Evolutionary conservation across 2,888 invertebrate species (phyloP).

Genomic region (Callyntrura sp.): DNA sequence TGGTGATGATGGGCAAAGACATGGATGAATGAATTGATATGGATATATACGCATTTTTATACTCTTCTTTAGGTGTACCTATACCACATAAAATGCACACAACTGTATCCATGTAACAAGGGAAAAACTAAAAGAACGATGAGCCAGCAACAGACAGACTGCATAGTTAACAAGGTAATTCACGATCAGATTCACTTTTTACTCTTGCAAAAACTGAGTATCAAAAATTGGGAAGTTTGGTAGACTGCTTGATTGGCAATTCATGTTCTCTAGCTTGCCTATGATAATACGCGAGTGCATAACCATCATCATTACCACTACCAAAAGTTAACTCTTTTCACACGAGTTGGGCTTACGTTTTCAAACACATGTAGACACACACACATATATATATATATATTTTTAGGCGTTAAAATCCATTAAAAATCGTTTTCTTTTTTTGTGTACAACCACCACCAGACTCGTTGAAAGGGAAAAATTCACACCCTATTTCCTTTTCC

Average conservation of each 20-base stretch:
- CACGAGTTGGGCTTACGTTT: not conserved
- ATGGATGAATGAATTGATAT: constrained; percentile 55
- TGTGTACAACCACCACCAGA: constrained; percentile 41
- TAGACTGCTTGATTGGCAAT: not conserved
- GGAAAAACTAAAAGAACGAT: constrained; percentile 27
- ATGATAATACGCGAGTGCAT: constrained; percentile 13
- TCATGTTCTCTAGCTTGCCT: constrained; percentile 6
- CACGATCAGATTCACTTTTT: constrained; percentile 36
- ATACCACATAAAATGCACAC: constrained; percentile 32
- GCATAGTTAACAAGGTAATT: not conserved
- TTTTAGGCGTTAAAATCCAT: constrained; percentile 56
- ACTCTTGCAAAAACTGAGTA: not conserved
- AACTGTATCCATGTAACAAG: constrained; percentile 31
- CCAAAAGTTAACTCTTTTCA: not conserved
- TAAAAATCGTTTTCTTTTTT: constrained; percentile 64
- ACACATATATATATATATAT: constrained; percentile 11
- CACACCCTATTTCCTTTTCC: constrained; percentile 81
- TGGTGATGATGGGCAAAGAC: constrained; percentile 10
- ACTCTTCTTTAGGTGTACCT: not conserved
- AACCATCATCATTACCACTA: not conserved
- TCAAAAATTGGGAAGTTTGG: constrained; percentile 45
- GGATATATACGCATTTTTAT: constrained; percentile 6
- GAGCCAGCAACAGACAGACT: constrained; percentile 15
- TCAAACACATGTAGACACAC: not conserved
- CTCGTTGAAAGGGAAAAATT: constrained; percentile 76